Evolutionary conservation across 1,140 invertebrate genomes (phyloP), one percentile per base, ranked within the genome.

Genomic region (Pteromalus puparum): DNA sequence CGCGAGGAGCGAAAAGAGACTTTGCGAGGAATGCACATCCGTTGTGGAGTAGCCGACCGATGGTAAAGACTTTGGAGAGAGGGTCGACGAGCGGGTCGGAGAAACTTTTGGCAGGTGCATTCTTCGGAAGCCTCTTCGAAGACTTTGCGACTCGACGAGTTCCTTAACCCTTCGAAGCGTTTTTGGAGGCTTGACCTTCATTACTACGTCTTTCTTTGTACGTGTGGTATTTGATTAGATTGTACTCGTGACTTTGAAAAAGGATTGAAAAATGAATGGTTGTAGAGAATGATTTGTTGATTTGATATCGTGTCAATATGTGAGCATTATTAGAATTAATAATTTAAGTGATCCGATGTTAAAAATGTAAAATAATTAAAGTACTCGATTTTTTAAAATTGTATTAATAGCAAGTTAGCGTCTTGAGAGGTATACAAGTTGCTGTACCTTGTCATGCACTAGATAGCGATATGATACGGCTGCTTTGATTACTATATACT

Each of bases 51-150:
- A 61, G 53, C 21, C 18, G 18, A 21, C 48, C 48, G 13, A n/a
- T 6, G 53, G 5, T 1, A 61, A 18, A 61, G 21, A 61, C 38
- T 42, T 42, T 42, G 38, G 53, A 61, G 53, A 61, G 21, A 61
- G 53, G 46, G 15, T 48, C 46, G 53, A 21, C 34, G 15, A 70
- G 67, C 74, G 18, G 48, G 46, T 84, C 79, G 73, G 74, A 48
- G 85, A 82, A 86, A 86, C 79, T 86, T 86, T 86, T 72, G 85
- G 85, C 85, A 86, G 85, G 85, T 86, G 85, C 82, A 82, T 38
- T 67, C 38, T 18, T 79, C n/a, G 65, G 48, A 67, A 75, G 38
- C 70, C 65, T n/a, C 1, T 18, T 21, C 15, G 21, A 21, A 15
- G 5, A n/a, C 18, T 61, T 61, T n/a, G 53, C 53, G 53, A n/a